These are phyloP conservation scores for Sceloporus undulatus DNA, from an alignment of 2,113 vertebrate genomes.

Conservation along the genomic window DNA sequence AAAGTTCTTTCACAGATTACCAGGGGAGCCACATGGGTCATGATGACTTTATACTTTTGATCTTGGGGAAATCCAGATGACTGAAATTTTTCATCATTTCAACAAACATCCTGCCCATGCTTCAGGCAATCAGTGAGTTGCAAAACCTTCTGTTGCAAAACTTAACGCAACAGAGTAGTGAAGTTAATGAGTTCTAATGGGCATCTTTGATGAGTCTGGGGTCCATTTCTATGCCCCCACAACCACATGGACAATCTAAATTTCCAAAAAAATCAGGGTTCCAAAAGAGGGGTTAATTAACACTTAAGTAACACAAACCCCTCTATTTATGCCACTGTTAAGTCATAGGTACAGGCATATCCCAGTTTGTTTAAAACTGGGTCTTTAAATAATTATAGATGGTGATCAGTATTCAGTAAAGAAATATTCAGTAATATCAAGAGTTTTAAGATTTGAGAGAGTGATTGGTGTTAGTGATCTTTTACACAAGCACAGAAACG, in stretches of 20 bases:
- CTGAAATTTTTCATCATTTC: background rate
- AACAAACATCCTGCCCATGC: background rate
- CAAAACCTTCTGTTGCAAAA: too few relatives aligned
- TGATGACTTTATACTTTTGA: background rate
- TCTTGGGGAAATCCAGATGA: background rate
- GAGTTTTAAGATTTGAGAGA: slow-evolving; percentile 35
- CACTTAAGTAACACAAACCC: background rate
- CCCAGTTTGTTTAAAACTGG: background rate
- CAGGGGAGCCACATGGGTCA: background rate
- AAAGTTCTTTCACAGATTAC: background rate
- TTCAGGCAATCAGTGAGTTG: too few relatives aligned
- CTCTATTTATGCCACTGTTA: too few relatives aligned
- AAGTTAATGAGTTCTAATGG: too few relatives aligned
- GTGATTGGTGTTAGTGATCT: slow-evolving; percentile 13
- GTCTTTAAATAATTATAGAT: background rate
- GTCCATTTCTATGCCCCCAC: too few relatives aligned
- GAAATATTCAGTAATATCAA: slow-evolving; percentile 28
- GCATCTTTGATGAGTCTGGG: too few relatives aligned
- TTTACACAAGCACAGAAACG: slow-evolving; percentile 11
- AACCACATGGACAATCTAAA: too few relatives aligned
- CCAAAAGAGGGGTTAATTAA: background rate
- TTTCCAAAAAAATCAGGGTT: too few relatives aligned
- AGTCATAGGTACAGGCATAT: background rate
- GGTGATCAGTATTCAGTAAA: background rate
- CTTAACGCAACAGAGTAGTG: too few relatives aligned